Conservation (phyloP, 2,797 vertebrate species). For the Sardinella longiceps region DNA sequence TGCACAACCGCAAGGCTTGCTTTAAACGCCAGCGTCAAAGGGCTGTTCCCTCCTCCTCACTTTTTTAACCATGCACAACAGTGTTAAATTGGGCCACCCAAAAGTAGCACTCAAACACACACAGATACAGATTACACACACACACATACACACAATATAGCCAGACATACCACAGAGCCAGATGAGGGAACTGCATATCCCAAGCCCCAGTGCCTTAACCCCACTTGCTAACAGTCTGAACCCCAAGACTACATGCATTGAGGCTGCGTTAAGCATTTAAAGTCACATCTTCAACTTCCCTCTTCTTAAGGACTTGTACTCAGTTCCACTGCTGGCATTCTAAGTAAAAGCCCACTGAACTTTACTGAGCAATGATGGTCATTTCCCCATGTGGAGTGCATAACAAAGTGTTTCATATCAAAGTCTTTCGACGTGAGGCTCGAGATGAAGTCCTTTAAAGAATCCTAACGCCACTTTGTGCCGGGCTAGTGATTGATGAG, state of each 20-base stretch:
- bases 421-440: neutral
- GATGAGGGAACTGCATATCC: neutral
- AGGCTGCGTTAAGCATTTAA: neutral
- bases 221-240: neutral
- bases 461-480: neutral
- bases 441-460: constrained; percentile 6
- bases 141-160: neutral
- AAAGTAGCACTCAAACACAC: neutral
- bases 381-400: neutral
- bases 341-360: neutral
- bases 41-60: neutral
- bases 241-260: neutral
- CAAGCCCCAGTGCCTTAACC: neutral
- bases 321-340: neutral
- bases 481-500: constrained; percentile 9
- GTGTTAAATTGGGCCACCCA: neutral
- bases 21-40: constrained; percentile 15
- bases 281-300: neutral
- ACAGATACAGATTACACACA: neutral
- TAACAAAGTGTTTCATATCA: neutral
- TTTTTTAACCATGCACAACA: neutral
- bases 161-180: neutral
- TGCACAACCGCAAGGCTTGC: neutral
- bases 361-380: neutral
- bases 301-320: neutral